Conservation (phyloP, 2,888 invertebrate species). For the Ommatoiulus sabulosus region DNA sequence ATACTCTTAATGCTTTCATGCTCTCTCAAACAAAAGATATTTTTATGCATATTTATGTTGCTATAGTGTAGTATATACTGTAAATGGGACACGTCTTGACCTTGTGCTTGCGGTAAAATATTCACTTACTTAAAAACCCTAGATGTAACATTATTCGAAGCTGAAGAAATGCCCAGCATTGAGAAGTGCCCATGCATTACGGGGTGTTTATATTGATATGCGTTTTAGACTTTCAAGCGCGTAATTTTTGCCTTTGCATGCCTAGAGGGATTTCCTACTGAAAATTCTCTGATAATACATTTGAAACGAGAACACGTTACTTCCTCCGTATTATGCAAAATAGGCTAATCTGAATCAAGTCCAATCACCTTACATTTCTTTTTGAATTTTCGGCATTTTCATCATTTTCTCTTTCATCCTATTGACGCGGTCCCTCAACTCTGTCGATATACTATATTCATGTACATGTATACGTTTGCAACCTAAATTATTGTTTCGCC, state of each 20-base stretch:
- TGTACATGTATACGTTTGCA: too few relatives aligned
- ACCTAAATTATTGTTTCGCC: not conserved
- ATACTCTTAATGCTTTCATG: too few relatives aligned
- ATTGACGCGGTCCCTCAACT: not conserved
- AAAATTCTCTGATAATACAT: constrained; percentile 22
- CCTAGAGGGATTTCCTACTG: not conserved
- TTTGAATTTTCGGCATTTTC: constrained; percentile 19
- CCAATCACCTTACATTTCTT: constrained; percentile 31
- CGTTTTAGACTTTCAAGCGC: constrained; percentile 5
- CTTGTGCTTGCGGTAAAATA: not conserved
- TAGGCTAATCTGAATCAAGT: constrained; percentile 24
- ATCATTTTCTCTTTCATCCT: constrained; percentile 11
- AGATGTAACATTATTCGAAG: too few relatives aligned
- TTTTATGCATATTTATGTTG: too few relatives aligned
- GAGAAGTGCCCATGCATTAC: constrained; percentile 20
- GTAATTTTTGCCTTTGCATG: constrained; percentile 18
- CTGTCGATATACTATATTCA: not conserved
- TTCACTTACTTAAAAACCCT: too few relatives aligned
- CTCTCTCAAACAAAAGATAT: too few relatives aligned
- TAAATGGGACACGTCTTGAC: not conserved
- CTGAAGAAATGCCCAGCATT: too few relatives aligned
- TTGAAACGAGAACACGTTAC: not conserved
- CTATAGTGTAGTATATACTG: not conserved
- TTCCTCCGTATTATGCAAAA: constrained; percentile 13
- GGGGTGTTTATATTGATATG: constrained; percentile 22